phyloP scores from a whole-genome alignment of 1,140 invertebrate species.

The Uloborus diversus region DNA sequence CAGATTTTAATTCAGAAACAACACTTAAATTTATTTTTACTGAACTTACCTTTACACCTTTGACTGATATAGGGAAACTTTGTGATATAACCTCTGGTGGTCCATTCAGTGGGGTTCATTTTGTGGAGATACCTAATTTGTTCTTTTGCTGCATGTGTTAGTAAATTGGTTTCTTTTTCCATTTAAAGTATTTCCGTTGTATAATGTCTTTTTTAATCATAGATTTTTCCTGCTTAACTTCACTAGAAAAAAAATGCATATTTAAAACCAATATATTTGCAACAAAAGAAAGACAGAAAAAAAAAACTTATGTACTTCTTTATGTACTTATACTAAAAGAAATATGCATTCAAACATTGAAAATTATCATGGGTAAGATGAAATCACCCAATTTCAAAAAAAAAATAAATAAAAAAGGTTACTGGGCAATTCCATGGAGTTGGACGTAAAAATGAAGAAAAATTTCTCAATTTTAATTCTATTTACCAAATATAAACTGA shows the following conservation, averaged over 20 bases:
- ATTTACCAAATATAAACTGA: no score
- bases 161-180: conserved; percentile 74
- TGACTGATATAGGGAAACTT: conserved; percentile 76
- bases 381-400: no score
- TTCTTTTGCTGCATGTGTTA: conserved; percentile 85
- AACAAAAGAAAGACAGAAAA: no score
- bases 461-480: no score
- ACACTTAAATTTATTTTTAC: not conserved
- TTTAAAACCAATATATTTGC: no score
- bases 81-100: conserved; percentile 75
- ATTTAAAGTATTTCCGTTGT: conserved; percentile 77
- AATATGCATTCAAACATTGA: no score
- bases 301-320: no score
- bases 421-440: no score
- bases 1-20: not conserved
- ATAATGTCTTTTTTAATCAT: conserved; percentile 72
- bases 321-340: no score
- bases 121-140: conserved; percentile 78
- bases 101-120: conserved; percentile 78
- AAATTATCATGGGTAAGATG: no score
- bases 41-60: conserved; percentile 49
- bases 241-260: conserved; percentile 56
- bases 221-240: conserved; percentile 62
- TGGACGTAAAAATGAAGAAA: no score
- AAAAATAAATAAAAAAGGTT: no score